Evolutionary conservation across 2,113 vertebrate genomes (phyloP), one percentile per base, ranked within the genome.

Genomic region (Tetrao urogallus): DNA sequence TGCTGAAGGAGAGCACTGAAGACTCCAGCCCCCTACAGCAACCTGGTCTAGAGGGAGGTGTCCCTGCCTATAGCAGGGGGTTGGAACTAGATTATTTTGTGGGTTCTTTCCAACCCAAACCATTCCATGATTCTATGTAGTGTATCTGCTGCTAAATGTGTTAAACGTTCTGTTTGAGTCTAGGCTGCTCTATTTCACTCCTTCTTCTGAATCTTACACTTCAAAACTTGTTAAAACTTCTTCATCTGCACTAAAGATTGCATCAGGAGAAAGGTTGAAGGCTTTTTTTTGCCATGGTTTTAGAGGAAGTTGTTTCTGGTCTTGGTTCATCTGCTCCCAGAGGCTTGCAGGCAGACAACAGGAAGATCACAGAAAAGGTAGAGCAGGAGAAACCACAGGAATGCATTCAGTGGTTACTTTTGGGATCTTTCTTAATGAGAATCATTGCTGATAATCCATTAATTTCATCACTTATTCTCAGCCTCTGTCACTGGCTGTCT

Each of bases 181-280:
- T 58, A 69, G 43, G 14, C 28, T 65, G 8, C 6, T 16, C 24
- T 0, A 2, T 43, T 69, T 64, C 42, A 32, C 12, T 60, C 24
- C 9, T 54, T 73, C 63, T 38, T 38, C 38, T 38, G 38, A 38
- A 15, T 73, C 47, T 71, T 34, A 22, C 11, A 16, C 19, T 73
- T 30, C 20, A 61, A 64, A 84, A 65, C 19, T 48, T 65, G 10
- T 50, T 38, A 32, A 43, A 61, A 88, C 48, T 64, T 75, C 52
- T 61, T 69, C 30, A 43, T 27, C 13, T 0, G 3, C 11, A 4
- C 27, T 71, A 58, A 67, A 0, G 0, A 47, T 30, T 69, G 43
- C 66, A 42, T 24, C 50, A 69, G 28, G 4, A 64, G 15, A 54
- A 64, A 66, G 20, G 1, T 43, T 57, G 64, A 27, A 32, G 25